Evolutionary conservation across 2,113 vertebrate genomes (phyloP), one percentile per base, ranked within the genome.

Genomic region (Potamarius usumacintae): DNA sequence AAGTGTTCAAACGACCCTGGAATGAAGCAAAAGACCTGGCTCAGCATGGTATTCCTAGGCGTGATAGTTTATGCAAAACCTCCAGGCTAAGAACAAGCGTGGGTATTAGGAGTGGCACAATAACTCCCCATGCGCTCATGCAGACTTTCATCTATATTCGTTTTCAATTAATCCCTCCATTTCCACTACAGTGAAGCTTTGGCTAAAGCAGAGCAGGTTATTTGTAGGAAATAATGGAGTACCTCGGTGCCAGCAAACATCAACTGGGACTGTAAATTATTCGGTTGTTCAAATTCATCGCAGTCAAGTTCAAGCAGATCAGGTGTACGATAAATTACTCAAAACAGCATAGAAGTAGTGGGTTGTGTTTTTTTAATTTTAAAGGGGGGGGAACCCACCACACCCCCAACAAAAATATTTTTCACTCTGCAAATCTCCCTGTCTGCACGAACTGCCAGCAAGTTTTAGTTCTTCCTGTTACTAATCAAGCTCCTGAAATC

Each of bases 41-140:
- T 67, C 79, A 60, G 58, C 53, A 62, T 74, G 10, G 10, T 81
- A 85, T 87, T 85, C 55, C 30, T 86, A n/a, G 78, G 55, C 17
- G 17, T 80, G 53, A 20, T 34, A 42, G 52, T 71, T 71, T 72
- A 57, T 85, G 67, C 83, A 58, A 57, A 42, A 74, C 8, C 30
- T 34, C 11, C 57, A 9, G 52, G 67, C 27, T 58, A 62, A 76
- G 57, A n/a, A 62, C 18, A 4, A n/a, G 2, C 60, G 25, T 8
- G 20, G 55, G 34, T 42, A 42, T 72, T 2, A 48, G 7, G 20
- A 76, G 22, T 17, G 27, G 53, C 15, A 60, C 30, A 22, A 15
- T 14, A 4, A 57, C 27, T 57, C 27, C 25, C 65, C 2, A 8
- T 42, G 53, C 12, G 22, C 18, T 34, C 4, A 60, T 12, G 20